phyloP scores from a whole-genome alignment of 2,797 vertebrate species.

The Acanthurus lineatus region DNA sequence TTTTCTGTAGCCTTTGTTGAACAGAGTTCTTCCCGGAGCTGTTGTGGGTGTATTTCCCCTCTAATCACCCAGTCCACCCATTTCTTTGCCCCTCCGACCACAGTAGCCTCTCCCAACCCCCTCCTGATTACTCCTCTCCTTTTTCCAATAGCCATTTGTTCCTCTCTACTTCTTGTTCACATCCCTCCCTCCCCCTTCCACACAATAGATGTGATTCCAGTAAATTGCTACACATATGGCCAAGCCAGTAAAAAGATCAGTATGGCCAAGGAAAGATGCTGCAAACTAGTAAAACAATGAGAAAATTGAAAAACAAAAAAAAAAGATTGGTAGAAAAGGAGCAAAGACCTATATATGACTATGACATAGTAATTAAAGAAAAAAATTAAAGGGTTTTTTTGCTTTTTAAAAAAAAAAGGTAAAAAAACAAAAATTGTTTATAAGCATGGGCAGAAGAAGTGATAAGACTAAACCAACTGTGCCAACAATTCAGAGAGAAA shows the following conservation, averaged over 20 bases:
- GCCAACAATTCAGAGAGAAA: neutral
- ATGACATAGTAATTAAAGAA: neutral
- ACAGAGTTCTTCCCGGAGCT: slow-evolving; percentile 6
- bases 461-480: neutral
- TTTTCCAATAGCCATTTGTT: slow-evolving; percentile 38
- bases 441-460: neutral
- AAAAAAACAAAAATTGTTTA: neutral
- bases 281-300: slow-evolving; percentile 19
- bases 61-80: neutral
- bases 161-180: slow-evolving; percentile 25
- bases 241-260: slow-evolving; percentile 51
- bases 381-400: neutral
- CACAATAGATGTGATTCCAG: slow-evolving; percentile 44
- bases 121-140: slow-evolving; percentile 24
- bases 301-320: slow-evolving; percentile 4
- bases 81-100: slow-evolving; percentile 47
- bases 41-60: neutral
- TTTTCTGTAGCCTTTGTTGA: neutral
- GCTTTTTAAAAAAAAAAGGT: neutral
- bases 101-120: slow-evolving; percentile 33
- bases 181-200: slow-evolving; percentile 24
- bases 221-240: slow-evolving; percentile 67
- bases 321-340: neutral
- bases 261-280: slow-evolving; percentile 47
- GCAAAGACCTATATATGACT: neutral